These are phyloP conservation scores for Plodia interpunctella DNA, from an alignment of 1,140 invertebrate species.

Conservation along the genomic window DNA sequence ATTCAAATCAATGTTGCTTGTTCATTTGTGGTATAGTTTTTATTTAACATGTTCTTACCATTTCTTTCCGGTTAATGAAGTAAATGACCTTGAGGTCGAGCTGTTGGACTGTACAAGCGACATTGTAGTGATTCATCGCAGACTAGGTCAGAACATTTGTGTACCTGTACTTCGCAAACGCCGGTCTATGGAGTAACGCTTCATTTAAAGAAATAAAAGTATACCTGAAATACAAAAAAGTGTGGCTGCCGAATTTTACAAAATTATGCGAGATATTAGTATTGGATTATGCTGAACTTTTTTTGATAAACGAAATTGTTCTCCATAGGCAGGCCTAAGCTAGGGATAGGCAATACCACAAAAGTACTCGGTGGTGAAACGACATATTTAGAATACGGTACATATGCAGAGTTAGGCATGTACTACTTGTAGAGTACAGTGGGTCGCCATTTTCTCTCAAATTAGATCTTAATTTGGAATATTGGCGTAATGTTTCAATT, in stretches of 20 bases:
- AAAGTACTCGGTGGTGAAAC: too few species aligned
- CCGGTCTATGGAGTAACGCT: too few species aligned
- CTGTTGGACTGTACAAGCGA: not conserved
- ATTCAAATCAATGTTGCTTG: conserved; percentile 19
- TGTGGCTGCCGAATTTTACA: too few species aligned
- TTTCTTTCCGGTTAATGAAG: not conserved
- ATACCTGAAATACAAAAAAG: too few species aligned
- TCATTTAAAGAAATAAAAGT: too few species aligned
- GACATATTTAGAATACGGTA: conserved; percentile 15
- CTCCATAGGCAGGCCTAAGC: too few species aligned
- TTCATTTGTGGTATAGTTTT: conserved; percentile 6
- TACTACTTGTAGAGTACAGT: conserved; percentile 31
- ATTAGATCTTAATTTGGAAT: conserved; percentile 50
- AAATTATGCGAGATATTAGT: too few species aligned
- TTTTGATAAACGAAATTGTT: too few species aligned
- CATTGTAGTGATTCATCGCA: conserved; percentile 16
- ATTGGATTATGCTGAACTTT: too few species aligned
- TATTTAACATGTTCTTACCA: conserved; percentile 10
- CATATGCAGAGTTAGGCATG: conserved; percentile 29
- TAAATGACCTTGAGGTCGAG: not conserved
- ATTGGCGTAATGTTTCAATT: conserved; percentile 38
- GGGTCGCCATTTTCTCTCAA: conserved; percentile 54
- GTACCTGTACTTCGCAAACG: not conserved
- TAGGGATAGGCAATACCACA: too few species aligned
- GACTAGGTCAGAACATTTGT: not conserved